These are phyloP conservation scores for Ectropis grisescens DNA, from an alignment of 1,140 invertebrate species.

Conservation along the genomic window DNA sequence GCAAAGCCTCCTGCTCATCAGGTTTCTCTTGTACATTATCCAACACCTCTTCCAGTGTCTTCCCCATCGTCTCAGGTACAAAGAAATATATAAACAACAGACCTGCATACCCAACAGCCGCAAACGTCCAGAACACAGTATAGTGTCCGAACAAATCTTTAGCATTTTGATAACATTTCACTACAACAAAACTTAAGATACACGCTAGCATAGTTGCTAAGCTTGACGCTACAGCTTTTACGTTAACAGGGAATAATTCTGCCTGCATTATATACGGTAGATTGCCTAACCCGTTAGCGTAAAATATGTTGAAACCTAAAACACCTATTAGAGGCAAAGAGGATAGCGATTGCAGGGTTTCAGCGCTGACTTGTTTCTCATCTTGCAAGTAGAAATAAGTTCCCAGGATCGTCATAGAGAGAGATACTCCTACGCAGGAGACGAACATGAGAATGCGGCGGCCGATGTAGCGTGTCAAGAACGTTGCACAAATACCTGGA, in stretches of 20 bases:
- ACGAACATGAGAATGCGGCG: slow-evolving; percentile 77
- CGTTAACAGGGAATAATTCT: slow-evolving; percentile 74
- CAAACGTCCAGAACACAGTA: slow-evolving; percentile 71
- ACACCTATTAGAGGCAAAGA: slow-evolving; percentile 71
- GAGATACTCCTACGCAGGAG: slow-evolving; percentile 70
- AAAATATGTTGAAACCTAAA: slow-evolving; percentile 72
- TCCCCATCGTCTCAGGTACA: slow-evolving; percentile 82
- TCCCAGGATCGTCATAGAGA: slow-evolving; percentile 66
- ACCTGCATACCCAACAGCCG: slow-evolving; percentile 66
- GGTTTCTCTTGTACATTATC: slow-evolving; percentile 34
- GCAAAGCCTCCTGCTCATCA: slow-evolving; percentile 29
- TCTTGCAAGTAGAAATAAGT: slow-evolving; percentile 68
- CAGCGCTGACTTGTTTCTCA: slow-evolving; percentile 23
- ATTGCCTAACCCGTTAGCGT: slow-evolving; percentile 72
- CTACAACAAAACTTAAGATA: slow-evolving; percentile 66
- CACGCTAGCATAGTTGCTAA: slow-evolving; percentile 51
- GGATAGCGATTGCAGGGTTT: slow-evolving; percentile 45
- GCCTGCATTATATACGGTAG: slow-evolving; percentile 74
- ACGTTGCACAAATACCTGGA: slow-evolving; percentile 73
- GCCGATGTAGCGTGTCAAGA: slow-evolving; percentile 82
- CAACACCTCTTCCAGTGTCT: slow-evolving; percentile 77
- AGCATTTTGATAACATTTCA: slow-evolving; percentile 71
- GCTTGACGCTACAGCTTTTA: slow-evolving; percentile 71
- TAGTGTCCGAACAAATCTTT: slow-evolving; percentile 69
- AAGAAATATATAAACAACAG: slow-evolving; percentile 72